Evolutionary conservation across 1,140 invertebrate species (phyloP), one percentile per base, ranked within the genome.

Genomic region (Cyphomyrmex costatus): DNA sequence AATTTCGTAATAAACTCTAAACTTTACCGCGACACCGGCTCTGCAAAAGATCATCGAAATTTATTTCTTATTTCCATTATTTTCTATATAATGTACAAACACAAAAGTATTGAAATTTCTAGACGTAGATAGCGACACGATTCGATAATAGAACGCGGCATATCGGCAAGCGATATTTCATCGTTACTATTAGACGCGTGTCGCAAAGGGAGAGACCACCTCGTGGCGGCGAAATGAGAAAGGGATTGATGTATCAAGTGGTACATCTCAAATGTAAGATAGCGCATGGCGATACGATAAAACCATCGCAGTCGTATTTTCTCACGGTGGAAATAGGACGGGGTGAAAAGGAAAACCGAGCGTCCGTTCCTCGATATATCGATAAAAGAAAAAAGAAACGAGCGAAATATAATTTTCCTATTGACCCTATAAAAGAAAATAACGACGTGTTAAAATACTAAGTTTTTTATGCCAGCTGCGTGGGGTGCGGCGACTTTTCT

Each of bases 231-330:
- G 42, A 2, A 42, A 10, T 8, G 24, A 14, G 19, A 30, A 19
- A 16, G 46, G 14, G 30, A n/a, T 19, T 82, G 24, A 14, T 74
- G 21, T 83, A 83, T 83, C 79, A 83, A 83, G 24, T 60, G 68
- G 68, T 83, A 74, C 68, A 83, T 83, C 49, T 73, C 51, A 30
- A 61, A 73, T n/a, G 36, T 83, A 83, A 74, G 79, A 83, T 73
- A 83, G 73, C 79, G 58, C 58, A 42, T 78, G 4, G 24, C 66
- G 66, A 79, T 33, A 21, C 66, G 53, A 42, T 16, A 51, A 82
- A 63, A 51, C 49, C 12, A 27, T 60, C 24, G 68, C 36, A 36
- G 42, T 70, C 78, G 49, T 74, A 74, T 83, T 83, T 83, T 83
- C 68, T 74, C 53, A 24, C 3, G 21, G 14, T 33, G 27, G 33